Conservation (phyloP, 2,888 invertebrate species). For the Syritta pipiens region DNA sequence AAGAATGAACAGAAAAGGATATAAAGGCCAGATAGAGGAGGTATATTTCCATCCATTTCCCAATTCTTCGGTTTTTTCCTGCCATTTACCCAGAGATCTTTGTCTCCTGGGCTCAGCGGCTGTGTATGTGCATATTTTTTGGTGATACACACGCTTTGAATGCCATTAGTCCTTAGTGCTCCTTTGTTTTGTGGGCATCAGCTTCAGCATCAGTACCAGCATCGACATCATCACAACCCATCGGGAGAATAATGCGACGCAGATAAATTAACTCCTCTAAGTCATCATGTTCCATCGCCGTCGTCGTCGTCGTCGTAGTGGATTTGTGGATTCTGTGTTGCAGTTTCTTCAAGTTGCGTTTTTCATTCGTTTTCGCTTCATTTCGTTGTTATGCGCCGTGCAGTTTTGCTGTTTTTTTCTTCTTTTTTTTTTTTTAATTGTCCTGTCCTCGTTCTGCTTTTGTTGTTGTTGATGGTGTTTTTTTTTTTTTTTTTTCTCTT, state of each 20-base stretch:
- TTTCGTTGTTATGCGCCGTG: no score
- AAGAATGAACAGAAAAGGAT: constrained; percentile 62
- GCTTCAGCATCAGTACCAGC: not conserved
- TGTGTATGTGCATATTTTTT: constrained; percentile 28
- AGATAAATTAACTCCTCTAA: constrained; percentile 67
- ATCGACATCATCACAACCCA: constrained; percentile 23
- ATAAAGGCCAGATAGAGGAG: constrained; percentile 64
- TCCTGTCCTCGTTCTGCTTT: no score
- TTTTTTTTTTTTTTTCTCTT: constrained; percentile 2
- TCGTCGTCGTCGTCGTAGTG: not conserved
- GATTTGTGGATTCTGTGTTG: constrained; percentile 15
- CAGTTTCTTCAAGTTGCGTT: constrained; percentile 39
- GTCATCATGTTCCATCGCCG: constrained; percentile 30
- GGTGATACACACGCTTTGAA: constrained; percentile 53
- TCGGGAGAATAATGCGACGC: constrained; percentile 53
- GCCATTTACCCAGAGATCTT: constrained; percentile 58
- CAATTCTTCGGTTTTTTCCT: constrained; percentile 34
- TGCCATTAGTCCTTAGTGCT: constrained; percentile 56
- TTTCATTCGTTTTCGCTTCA: not conserved
- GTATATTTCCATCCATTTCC: constrained; percentile 65
- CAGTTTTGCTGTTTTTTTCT: no score
- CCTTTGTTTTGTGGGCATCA: constrained; percentile 47
- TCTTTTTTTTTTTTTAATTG: no score
- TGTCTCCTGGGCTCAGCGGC: constrained; percentile 51
- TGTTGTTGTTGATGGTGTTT: not conserved